Conservation (phyloP, 2,888 invertebrate species). For the Meandrusa payeni region DNA sequence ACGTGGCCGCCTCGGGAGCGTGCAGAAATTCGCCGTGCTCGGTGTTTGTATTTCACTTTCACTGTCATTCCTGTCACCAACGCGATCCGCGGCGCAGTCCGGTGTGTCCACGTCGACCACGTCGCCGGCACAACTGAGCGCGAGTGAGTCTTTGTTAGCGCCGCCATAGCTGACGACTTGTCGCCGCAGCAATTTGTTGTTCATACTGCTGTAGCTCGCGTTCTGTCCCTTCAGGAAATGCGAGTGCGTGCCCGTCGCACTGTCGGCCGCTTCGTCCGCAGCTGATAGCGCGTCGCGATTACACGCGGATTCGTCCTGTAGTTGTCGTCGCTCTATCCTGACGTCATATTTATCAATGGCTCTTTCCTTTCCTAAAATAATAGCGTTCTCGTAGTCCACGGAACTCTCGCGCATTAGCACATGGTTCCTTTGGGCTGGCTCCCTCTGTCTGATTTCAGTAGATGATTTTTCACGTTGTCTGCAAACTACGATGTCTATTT, state of each 20-base stretch:
- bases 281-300: conserved; percentile 72
- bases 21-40: conserved; percentile 85
- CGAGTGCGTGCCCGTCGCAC: conserved; percentile 65
- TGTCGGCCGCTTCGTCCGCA: conserved; percentile 63
- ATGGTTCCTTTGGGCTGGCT: conserved; percentile 44
- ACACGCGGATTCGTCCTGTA: conserved; percentile 78
- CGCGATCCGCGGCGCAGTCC: conserved; percentile 51
- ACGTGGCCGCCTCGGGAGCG: conserved; percentile 85
- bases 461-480: conserved; percentile 63
- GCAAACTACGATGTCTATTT: conserved; percentile 85
- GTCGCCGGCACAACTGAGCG: conserved; percentile 65
- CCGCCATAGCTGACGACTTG: conserved; percentile 80
- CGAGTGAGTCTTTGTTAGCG: conserved; percentile 63
- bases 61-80: conserved; percentile 56
- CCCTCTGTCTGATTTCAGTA: conserved; percentile 44
- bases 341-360: conserved; percentile 75
- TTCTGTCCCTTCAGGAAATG: conserved; percentile 83
- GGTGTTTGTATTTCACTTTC: conserved; percentile 63
- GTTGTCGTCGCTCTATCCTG: conserved; percentile 85
- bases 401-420: conserved; percentile 83
- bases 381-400: conserved; percentile 85
- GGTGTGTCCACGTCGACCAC: conserved; percentile 66
- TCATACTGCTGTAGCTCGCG: conserved; percentile 82
- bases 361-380: conserved; percentile 75
- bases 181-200: conserved; percentile 79